Base-by-base conservation (phyloP, 2,888 invertebrate species). In the Polylopha cassiicola region DNA sequence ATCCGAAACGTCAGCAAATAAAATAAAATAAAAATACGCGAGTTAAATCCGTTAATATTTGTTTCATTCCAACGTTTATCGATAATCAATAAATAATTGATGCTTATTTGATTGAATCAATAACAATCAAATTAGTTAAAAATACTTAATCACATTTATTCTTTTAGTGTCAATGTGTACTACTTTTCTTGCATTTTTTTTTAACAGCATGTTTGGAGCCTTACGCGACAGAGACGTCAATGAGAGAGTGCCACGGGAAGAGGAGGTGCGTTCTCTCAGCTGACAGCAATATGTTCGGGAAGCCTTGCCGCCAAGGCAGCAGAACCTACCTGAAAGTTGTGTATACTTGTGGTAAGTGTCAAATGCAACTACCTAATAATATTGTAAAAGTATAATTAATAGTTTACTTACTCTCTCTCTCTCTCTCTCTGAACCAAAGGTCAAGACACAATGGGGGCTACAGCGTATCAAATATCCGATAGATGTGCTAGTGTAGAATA, bases 141-240 rank as follows among this genome's bases (percentile, higher is more conserved):
- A 14, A 14, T n/a, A n/a, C n/a, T n/a, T n/a, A n/a, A n/a, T n/a
- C n/a, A n/a, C n/a, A n/a, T n/a, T 11, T 29, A 29, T 29, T 13
- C 28, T 8, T 11, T 28, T 22, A 17, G 22, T 16, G 3, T 39
- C 22, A 9, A 13, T 28, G 14, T 34, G 18, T 23, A n/a, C 2
- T 6, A 16, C 16, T 11, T 31, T 20, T 10, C 21, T 33, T n/a
- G n/a, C n/a, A 11, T 34, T 24, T 31, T 14, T 43, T 31, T 45
- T 37, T 37, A n/a, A 4, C 56, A 96, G 96, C 94, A 9, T 97
- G 97, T 72, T 87, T 94, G 72, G 93, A 93, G 53, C 92, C 92
- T 55, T 94, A 94, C 75, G 95, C 95, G 3, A 94, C 95, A n/a
- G 95, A 97, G 79, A 94, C 93, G 9, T 92, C 96, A 37, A 95